phyloP scores from a whole-genome alignment of 2,888 invertebrate genomes.

The Eristalinus sepulchralis region DNA sequence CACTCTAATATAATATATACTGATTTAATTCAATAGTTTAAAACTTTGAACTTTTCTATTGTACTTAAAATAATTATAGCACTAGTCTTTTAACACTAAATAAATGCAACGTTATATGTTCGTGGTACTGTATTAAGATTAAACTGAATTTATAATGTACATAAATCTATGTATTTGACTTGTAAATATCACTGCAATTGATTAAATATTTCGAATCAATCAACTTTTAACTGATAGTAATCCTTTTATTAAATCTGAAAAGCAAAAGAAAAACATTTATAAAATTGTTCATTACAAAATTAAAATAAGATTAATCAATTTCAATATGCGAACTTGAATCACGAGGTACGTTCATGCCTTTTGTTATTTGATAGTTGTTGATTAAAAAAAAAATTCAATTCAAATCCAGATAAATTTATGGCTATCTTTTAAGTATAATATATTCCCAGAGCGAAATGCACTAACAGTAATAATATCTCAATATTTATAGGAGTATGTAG shows the following conservation, averaged over 20 bases:
- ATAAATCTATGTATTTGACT: not conserved
- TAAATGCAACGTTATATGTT: constrained; percentile 55
- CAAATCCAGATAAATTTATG: not conserved
- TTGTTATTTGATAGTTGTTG: not conserved
- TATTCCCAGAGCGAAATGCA: not conserved
- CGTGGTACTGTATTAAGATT: not conserved
- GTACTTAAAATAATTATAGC: constrained; percentile 28
- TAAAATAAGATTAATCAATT: not conserved
- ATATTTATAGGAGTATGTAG: not conserved
- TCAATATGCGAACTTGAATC: not conserved
- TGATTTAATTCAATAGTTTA: constrained; percentile 3
- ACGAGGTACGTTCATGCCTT: constrained; percentile 25
- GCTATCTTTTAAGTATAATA: not conserved
- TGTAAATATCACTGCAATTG: constrained; percentile 31
- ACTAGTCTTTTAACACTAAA: constrained; percentile 48
- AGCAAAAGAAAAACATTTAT: not conserved
- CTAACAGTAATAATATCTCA: too few species aligned
- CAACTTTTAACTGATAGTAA: constrained; percentile 24
- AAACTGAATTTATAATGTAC: constrained; percentile 1
- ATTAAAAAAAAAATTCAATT: constrained; percentile 23
- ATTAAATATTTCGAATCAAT: constrained; percentile 8
- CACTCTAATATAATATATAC: not conserved
- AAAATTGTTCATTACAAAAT: not conserved
- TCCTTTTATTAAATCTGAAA: constrained; percentile 52
- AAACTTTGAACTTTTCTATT: not conserved